A percentile compares a stretch with the other conserved stretches of the same genome.
Evolutionary conservation across 1,140 invertebrate species (phyloP).

Genomic region (Drosophila prosaltans): DNA sequence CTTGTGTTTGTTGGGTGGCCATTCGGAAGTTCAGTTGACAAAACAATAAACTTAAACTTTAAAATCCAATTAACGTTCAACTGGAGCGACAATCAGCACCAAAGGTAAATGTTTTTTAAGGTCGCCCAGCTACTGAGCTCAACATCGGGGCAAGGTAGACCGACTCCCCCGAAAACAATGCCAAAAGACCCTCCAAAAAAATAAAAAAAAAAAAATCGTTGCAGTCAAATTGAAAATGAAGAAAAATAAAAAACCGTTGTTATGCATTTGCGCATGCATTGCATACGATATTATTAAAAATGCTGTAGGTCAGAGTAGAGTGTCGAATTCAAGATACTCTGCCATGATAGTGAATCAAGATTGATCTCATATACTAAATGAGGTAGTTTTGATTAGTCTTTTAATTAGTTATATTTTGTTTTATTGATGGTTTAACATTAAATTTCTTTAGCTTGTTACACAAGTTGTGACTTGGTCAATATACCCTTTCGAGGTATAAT

Average conservation of each 20-base stretch:
- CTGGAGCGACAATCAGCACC: constrained; percentile 41
- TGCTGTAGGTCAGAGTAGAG: not conserved
- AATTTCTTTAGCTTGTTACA: not conserved
- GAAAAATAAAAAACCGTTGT: constrained; percentile 72
- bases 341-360: not conserved
- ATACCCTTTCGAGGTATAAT: not conserved
- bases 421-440: too few species aligned
- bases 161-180: constrained; percentile 11
- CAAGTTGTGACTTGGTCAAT: not conserved
- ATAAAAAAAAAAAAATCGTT: not conserved
- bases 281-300: constrained; percentile 67
- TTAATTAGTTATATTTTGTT: too few species aligned
- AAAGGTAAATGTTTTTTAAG: constrained; percentile 46
- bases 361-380: too few species aligned
- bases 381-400: too few species aligned
- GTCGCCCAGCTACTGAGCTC: constrained; percentile 31
- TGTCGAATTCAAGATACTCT: not conserved
- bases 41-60: constrained; percentile 37
- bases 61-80: constrained; percentile 72
- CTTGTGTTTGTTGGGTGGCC: constrained; percentile 35
- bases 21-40: constrained; percentile 62
- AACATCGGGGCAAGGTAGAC: constrained; percentile 47
- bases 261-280: constrained; percentile 78
- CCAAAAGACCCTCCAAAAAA: not conserved
- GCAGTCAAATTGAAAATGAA: constrained; percentile 67